Percentiles rank a stretch among this genome's conserved stretches.
Evolutionary conservation across 2,113 vertebrate genomes (phyloP).

Genomic region (Lepisosteus osseus): DNA sequence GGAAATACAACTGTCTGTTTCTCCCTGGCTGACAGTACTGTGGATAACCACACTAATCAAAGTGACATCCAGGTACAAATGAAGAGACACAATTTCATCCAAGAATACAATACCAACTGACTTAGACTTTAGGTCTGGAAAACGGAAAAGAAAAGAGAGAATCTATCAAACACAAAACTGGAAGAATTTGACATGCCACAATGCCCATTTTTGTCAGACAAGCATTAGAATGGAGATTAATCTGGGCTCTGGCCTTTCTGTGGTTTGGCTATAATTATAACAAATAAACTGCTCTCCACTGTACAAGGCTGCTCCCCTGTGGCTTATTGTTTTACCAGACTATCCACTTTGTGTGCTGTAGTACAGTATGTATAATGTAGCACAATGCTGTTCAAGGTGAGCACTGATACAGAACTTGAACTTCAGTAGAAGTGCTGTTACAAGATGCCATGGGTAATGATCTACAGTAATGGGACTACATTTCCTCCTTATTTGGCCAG

Average conservation of each 20-base stretch:
- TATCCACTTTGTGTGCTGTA: too few relatives aligned
- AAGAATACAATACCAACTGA: constrained; percentile 44
- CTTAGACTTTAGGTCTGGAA: constrained; percentile 18
- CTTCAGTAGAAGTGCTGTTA: too few relatives aligned
- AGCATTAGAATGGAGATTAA: too few relatives aligned
- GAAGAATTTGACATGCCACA: background rate
- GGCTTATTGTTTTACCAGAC: background rate
- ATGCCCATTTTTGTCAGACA: background rate
- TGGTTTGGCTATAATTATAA: constrained; percentile 7
- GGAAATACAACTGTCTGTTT: constrained; percentile 6
- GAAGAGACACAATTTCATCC: constrained; percentile 43
- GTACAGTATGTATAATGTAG: too few relatives aligned
- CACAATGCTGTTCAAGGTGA: too few relatives aligned
- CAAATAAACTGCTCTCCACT: background rate
- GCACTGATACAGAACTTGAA: too few relatives aligned
- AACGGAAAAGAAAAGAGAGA: background rate
- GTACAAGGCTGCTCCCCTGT: background rate
- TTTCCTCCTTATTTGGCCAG: too few relatives aligned
- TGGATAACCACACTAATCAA: constrained; percentile 43
- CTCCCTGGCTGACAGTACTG: constrained; percentile 2
- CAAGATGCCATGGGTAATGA: too few relatives aligned
- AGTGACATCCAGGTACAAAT: constrained; percentile 43
- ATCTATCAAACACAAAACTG: background rate
- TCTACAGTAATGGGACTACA: too few relatives aligned
- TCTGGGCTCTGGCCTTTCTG: background rate